Evolutionary conservation across 1,140 invertebrate genomes (phyloP).

Genomic region (Trialeurodes vaporariorum): DNA sequence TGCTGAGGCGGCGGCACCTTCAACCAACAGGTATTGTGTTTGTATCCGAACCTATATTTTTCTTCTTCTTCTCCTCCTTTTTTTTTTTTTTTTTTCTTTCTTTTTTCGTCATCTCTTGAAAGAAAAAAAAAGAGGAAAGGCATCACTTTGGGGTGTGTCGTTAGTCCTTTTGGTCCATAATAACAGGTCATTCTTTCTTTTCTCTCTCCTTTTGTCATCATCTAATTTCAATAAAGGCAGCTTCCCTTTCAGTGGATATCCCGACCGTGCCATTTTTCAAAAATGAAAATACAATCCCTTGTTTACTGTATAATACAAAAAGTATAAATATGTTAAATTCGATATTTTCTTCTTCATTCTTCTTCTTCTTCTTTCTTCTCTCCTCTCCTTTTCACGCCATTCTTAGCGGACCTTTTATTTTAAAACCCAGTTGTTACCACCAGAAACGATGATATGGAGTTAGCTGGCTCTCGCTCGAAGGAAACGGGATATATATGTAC

Average conservation of each 20-base stretch:
- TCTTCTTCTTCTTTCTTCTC: too few species aligned
- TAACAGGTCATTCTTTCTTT: neutral
- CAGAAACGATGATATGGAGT: neutral
- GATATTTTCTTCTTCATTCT: too few species aligned
- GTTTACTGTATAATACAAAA: neutral
- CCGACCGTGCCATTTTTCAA: neutral
- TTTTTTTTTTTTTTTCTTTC: too few species aligned
- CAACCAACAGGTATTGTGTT: neutral
- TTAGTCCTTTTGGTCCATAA: neutral
- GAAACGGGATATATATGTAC: too few species aligned
- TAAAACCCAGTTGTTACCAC: neutral
- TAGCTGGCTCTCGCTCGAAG: too few species aligned
- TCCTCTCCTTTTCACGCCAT: neutral
- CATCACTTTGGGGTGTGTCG: neutral
- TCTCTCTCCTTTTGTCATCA: neutral
- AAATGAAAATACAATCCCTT: too few species aligned
- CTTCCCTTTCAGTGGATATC: neutral
- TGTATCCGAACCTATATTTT: neutral
- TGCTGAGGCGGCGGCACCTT: neutral
- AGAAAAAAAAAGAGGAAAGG: neutral
- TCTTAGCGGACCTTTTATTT: neutral
- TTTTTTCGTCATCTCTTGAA: too few species aligned
- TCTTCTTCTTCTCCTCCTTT: too few species aligned
- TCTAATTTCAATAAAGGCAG: conserved; percentile 1
- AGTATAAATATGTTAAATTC: conserved; percentile 1